Conservation (phyloP, 1,140 invertebrate genomes). For the Calephelis nemesis region DNA sequence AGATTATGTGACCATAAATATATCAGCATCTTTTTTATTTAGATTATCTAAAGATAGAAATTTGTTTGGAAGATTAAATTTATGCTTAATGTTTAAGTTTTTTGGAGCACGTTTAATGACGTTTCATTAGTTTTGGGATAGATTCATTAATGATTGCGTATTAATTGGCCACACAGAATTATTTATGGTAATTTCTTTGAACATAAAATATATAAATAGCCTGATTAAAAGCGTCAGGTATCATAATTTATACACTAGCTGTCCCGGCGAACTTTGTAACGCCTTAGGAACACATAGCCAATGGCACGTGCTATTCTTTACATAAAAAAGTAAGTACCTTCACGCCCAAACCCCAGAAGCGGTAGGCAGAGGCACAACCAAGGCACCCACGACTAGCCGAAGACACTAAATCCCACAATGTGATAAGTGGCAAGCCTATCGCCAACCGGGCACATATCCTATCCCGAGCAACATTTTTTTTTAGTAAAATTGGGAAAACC, state of each 20-base stretch:
- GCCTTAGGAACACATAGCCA: too few species aligned
- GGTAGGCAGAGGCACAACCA: too few species aligned
- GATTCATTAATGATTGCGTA: conserved; percentile 3
- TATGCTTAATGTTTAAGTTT: conserved; percentile 1
- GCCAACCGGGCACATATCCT: too few species aligned
- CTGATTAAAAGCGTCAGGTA: background rate
- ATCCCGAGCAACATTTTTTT: too few species aligned
- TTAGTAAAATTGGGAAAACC: too few species aligned
- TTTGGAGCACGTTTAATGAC: background rate
- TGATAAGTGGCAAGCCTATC: too few species aligned
- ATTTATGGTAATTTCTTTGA: background rate
- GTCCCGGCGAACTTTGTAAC: too few species aligned
- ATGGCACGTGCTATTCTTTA: too few species aligned
- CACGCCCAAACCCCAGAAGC: too few species aligned
- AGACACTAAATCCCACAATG: too few species aligned
- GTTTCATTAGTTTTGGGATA: background rate
- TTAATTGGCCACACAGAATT: background rate
- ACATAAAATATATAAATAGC: background rate
- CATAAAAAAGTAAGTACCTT: too few species aligned
- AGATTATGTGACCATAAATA: background rate
- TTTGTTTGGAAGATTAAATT: background rate
- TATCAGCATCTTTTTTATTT: background rate
- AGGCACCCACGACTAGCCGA: too few species aligned
- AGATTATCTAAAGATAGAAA: background rate
- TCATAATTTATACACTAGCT: background rate